Evolutionary conservation across 2,113 vertebrate genomes (phyloP).

Genomic region (Pholis gunnellus): DNA sequence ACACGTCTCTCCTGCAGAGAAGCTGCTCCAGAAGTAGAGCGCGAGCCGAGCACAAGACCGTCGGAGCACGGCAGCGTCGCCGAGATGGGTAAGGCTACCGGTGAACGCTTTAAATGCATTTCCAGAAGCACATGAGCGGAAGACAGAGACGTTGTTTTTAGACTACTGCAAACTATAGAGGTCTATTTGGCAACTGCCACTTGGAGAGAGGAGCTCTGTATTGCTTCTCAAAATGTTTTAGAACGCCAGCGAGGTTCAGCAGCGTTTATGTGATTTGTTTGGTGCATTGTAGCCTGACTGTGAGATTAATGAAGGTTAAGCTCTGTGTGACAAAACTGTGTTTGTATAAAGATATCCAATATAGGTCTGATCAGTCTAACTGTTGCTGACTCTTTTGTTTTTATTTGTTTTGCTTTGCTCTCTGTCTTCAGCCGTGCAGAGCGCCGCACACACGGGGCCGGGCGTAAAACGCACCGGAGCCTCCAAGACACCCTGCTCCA

Average conservation of each 20-base stretch:
- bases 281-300: not conserved
- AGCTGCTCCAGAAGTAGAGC: slow-evolving; percentile 7
- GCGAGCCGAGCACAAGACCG: not conserved
- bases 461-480: slow-evolving; percentile 6
- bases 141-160: not conserved
- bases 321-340: not conserved
- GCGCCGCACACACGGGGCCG: not conserved
- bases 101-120: not conserved
- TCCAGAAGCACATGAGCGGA: not conserved
- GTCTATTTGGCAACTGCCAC: not conserved
- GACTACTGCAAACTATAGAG: not conserved
- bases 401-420: not conserved
- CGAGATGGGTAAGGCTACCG: slow-evolving; percentile 47
- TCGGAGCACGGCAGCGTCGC: not conserved
- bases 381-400: not conserved
- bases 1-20: slow-evolving; percentile 45
- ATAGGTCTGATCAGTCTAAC: not conserved
- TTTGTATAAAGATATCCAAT: not conserved
- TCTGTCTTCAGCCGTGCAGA: slow-evolving; percentile 9
- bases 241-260: not conserved
- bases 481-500: not conserved
- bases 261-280: slow-evolving; percentile 6
- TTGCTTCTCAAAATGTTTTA: slow-evolving; percentile 8
- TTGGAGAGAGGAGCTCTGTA: not conserved
- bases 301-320: not conserved